Evolutionary conservation across 2,888 invertebrate species (phyloP), one percentile per base, ranked within the genome.

Genomic region (Tanypteryx hageni): DNA sequence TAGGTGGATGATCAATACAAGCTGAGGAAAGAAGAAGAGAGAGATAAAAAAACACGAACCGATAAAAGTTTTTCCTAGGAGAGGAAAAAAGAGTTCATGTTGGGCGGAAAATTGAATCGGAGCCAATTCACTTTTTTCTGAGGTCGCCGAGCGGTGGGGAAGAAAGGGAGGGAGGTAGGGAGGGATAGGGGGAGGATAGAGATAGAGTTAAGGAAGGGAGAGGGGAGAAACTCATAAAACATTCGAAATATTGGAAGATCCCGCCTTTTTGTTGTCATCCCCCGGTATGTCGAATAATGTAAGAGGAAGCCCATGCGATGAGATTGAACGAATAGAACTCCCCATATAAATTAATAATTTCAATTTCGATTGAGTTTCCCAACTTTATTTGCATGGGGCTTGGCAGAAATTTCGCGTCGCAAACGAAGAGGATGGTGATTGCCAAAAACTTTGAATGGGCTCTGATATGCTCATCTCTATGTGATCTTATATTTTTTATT

Each of bases 301-400:
- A 44, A 44, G 44, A 44, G 76, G 0, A 13, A 76, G 22, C 27
- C 13, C 27, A 27, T 13, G 27, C 22, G 76, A 27, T 22, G 76
- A 22, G 13, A 76, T 76, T 76, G 76, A 22, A 76, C 14, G 22
- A 27, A 76, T 9, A 27, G 22, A 76, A 76, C 76, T 22, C 2
- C 18, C 61, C 18, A 76, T 76, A 76, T 22, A 76, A 76, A 76
- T 76, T 22, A 76, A 76, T 76, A 76, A 76, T 76, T 76, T 27
- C 76, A 76, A 22, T 76, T 76, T 10, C 9, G 76, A 76, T 2
- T 22, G 68, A 68, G 5, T 76, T 76, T 27, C 22, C 76, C 76
- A 10, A 11, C 27, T 76, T 27, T 76, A 76, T 76, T 22, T 10
- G 76, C 13, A 27, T 68, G 18, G 9, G 68, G 68, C 18, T 18